Evolutionary conservation across 2,113 vertebrate species (phyloP), one percentile per base, ranked within the genome.

Genomic region (Nibea albiflora): DNA sequence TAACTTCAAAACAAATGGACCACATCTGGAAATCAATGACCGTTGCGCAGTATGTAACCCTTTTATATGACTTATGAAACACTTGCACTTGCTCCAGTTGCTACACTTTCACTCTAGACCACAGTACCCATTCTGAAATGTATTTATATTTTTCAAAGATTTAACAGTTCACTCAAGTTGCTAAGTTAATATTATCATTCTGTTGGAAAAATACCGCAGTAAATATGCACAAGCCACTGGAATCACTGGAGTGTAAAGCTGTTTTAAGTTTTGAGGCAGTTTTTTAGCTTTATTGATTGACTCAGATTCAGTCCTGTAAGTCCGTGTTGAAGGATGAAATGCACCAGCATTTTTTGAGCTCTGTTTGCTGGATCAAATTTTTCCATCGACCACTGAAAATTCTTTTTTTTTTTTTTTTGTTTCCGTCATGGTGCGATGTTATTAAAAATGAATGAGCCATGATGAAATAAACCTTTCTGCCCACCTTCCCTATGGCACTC

Each of bases 11-110:
- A 66, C 85, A 93, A 85, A 84, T 92, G 80, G 91, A 93, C 70
- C 76, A 92, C 77, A 89, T 89, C 77, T 93, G 92, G 92, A 93
- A 92, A 52, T 88, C 90, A 11, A 91, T 92, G 88, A 93, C 92
- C 4, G 11, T 88, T 47, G 74, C 84, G 7, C 87, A 92, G 92
- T 93, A 88, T 26, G 92, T 85, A 76, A 60, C 28, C 1, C 2
- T 19, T 72, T 53, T 5, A 44, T 15, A 19, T 16, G 11, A 4
- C 50, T 12, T 31, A 11, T 35, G 28, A 16, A 31, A 65, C 15
- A 14, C 5, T 28, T 31, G 0, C 4, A 6, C 12, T 19, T 63
- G 1, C 53, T 35, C n/a, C n/a, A n/a, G 22, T 10, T 74, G 17
- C 53, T 63, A n/a, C 19, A 8, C 11, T 54, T 57, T 15, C 56